Evolutionary conservation across 37 sponge, comb jelly and placozoan species (phyloP), one percentile per base, ranked within the genome.

Genomic region (Beroe forskalii): DNA sequence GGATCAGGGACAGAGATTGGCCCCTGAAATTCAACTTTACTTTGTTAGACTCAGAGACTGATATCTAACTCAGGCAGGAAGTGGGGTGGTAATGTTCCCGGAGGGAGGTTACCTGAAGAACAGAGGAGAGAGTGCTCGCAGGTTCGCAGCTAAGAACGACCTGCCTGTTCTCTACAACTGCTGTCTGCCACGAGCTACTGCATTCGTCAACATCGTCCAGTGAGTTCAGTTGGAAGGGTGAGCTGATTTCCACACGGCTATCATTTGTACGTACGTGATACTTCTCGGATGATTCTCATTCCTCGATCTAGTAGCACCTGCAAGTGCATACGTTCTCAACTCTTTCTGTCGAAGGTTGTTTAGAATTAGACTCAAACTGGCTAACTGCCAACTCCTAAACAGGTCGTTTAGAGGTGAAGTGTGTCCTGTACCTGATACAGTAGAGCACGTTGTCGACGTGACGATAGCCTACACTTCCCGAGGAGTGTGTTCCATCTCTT

Each of bases 21-120:
- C n/a, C n/a, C n/a, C n/a, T n/a, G n/a, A n/a, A n/a, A n/a, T n/a
- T n/a, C n/a, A n/a, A n/a, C n/a, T n/a, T n/a, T n/a, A n/a, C n/a
- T n/a, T n/a, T n/a, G n/a, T n/a, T n/a, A n/a, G n/a, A n/a, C n/a
- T n/a, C n/a, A n/a, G n/a, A n/a, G n/a, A n/a, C n/a, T n/a, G n/a
- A n/a, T n/a, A n/a, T n/a, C n/a, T n/a, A n/a, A n/a, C n/a, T n/a
- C 55, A 48, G 55, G 55, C 55, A 48, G 55, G 55, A 48, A 48
- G 55, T 48, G 55, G 55, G n/a, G 27, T 69, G 39, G 14, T 69
- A 36, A 32, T 69, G 27, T 69, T 36, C 38, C 72, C 72, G 72
- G 72, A 69, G 72, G 72, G 72, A 2, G 72, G 72, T 1, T 69
- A 69, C 19, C 72, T 69, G 8, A 69, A 69, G 72, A 69, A 69